Evolutionary conservation across 2,113 vertebrate genomes (phyloP).

Genomic region (Cryptomyrus ogoouensis): DNA sequence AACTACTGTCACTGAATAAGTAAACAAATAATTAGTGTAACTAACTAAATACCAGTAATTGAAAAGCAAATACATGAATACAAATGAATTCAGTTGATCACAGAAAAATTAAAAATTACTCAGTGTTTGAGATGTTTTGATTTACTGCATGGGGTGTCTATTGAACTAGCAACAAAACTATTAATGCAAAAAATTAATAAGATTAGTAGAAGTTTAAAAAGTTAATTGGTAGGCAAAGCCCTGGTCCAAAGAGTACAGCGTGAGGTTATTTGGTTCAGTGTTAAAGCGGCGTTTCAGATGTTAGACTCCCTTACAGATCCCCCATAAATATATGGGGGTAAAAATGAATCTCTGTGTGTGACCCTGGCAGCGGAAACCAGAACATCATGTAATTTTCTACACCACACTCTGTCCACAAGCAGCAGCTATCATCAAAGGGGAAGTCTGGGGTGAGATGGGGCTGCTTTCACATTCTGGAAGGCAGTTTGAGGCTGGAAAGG

Average conservation of each 20-base stretch:
- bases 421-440: background rate
- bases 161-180: background rate
- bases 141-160: background rate
- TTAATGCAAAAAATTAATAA: background rate
- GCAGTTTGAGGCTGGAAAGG: background rate
- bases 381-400: background rate
- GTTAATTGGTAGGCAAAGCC: background rate
- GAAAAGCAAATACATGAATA: background rate
- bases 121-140: background rate
- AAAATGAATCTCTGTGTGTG: conserved; percentile 4
- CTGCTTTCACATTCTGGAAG: background rate
- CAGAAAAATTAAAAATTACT: background rate
- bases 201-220: background rate
- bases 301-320: background rate
- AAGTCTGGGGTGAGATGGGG: background rate
- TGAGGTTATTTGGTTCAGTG: background rate
- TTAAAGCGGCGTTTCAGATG: background rate
- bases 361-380: background rate
- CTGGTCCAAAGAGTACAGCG: background rate
- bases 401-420: background rate
- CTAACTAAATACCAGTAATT: background rate
- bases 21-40: background rate
- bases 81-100: background rate
- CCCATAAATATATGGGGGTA: conserved; percentile 1
- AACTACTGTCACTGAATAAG: background rate